Percentiles rank a stretch among this genome's conserved stretches.
phyloP scores from a whole-genome alignment of 2,888 invertebrate genomes.

The Kryphioiulus occultus region DNA sequence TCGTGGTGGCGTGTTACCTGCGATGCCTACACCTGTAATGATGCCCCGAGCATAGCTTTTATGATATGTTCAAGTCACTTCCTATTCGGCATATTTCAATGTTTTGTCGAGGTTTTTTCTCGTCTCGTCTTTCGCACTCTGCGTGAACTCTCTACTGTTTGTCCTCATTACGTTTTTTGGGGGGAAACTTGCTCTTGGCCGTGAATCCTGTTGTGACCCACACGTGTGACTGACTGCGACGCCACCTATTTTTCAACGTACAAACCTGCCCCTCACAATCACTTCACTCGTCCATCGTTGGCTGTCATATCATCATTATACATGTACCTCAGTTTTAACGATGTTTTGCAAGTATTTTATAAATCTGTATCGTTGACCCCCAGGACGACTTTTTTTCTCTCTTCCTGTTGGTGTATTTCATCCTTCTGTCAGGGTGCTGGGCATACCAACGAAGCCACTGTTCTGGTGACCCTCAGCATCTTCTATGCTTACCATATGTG shows the following conservation, averaged over 20 bases:
- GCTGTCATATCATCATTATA: too few relatives aligned
- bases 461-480: background rate
- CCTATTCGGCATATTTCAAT: constrained; percentile 27
- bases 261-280: background rate
- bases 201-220: constrained; percentile 9
- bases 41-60: background rate
- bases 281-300: background rate
- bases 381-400: background rate
- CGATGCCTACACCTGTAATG: constrained; percentile 2
- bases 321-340: too few relatives aligned
- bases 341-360: background rate
- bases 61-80: constrained; percentile 19
- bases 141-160: constrained; percentile 25
- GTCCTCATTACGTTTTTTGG: background rate
- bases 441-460: background rate
- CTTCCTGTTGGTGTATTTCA: background rate
- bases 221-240: background rate
- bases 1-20: background rate
- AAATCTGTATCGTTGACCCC: background rate
- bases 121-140: background rate
- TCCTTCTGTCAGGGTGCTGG: background rate
- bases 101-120: constrained; percentile 3
- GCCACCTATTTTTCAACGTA: background rate
- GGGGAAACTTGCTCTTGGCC: background rate
- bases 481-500: background rate